Conservation (phyloP, 2,113 vertebrate genomes). For the Ictidomys tridecemlineatus region DNA sequence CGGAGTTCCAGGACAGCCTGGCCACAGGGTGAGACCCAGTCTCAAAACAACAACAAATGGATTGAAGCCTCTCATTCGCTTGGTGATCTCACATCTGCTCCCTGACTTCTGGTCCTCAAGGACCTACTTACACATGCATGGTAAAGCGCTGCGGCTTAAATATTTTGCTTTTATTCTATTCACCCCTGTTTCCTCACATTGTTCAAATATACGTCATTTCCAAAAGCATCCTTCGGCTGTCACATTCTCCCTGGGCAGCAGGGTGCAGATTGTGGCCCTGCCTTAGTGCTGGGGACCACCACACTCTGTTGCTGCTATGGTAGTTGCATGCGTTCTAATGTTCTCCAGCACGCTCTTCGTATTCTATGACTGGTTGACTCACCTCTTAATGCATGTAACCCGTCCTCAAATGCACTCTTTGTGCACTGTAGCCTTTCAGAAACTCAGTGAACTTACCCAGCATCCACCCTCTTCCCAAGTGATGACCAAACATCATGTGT, state of each 20-base stretch:
- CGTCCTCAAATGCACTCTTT: too few relatives aligned
- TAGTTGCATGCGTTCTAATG: not conserved
- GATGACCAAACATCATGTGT: too few relatives aligned
- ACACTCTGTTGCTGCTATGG: too few relatives aligned
- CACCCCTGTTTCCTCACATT: not conserved
- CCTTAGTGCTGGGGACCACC: too few relatives aligned
- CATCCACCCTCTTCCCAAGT: too few relatives aligned
- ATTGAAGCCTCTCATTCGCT: not conserved
- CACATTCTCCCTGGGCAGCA: constrained; percentile 28
- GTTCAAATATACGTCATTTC: not conserved
- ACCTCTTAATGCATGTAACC: too few relatives aligned
- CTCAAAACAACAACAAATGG: not conserved
- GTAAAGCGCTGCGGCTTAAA: not conserved
- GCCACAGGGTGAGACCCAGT: not conserved
- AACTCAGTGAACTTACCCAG: too few relatives aligned
- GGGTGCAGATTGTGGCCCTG: too few relatives aligned
- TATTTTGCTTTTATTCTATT: not conserved
- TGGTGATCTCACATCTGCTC: not conserved
- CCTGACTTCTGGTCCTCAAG: not conserved
- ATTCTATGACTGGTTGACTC: too few relatives aligned
- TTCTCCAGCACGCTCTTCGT: too few relatives aligned
- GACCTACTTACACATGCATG: not conserved
- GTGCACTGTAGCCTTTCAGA: too few relatives aligned
- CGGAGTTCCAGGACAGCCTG: not conserved
- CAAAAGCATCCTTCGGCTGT: not conserved